phyloP scores from a whole-genome alignment of 1,140 invertebrate species.

The Littorina saxatilis region DNA sequence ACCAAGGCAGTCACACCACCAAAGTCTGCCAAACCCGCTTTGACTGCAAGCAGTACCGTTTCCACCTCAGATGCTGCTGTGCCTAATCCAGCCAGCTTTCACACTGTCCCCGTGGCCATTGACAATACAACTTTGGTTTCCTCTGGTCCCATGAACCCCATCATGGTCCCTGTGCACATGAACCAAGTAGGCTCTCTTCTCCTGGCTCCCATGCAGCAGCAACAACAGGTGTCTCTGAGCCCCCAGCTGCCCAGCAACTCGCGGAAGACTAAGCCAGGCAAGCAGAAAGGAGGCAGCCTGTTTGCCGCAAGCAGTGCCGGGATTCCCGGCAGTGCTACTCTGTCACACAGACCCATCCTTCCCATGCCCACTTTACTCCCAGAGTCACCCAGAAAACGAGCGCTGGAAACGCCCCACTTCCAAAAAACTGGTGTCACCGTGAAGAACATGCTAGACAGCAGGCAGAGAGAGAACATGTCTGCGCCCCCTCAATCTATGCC shows the following conservation, averaged over 20 bases:
- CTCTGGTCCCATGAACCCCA: background rate
- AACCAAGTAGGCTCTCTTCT: background rate
- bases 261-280: background rate
- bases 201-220: background rate
- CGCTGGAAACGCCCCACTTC: background rate
- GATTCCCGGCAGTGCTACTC: background rate
- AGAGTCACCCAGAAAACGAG: background rate
- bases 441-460: slow-evolving; percentile 22
- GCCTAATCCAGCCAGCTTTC: background rate
- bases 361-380: background rate
- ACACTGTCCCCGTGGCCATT: background rate
- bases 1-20: background rate
- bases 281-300: background rate
- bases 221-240: background rate
- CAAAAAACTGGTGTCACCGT: background rate
- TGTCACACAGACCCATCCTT: background rate
- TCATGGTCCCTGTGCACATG: background rate
- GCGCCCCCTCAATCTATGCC: background rate
- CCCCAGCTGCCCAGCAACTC: background rate
- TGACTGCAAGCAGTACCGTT: background rate
- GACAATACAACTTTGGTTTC: background rate
- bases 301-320: too few relatives aligned
- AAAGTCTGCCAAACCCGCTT: background rate
- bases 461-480: background rate
- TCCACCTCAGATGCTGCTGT: background rate